Conservation (phyloP, 1,140 invertebrate species). For the Polypedilum vanderplanki region DNA sequence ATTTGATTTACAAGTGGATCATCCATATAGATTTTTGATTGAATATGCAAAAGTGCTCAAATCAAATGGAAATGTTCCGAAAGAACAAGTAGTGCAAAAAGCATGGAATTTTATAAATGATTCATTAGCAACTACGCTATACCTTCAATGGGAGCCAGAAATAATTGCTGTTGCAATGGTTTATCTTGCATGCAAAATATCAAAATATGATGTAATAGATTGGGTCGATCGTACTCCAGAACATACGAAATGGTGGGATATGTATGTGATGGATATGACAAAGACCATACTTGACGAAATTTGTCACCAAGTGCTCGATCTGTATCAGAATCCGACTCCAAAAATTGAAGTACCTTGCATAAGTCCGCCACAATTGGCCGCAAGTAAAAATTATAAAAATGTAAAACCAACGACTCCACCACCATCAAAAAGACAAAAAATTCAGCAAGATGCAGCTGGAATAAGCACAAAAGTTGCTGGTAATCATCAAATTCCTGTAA, state of each 20-base stretch:
- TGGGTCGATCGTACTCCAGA: conserved; percentile 77
- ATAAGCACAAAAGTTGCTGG: neutral
- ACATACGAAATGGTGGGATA: conserved; percentile 95
- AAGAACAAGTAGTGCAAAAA: conserved; percentile 91
- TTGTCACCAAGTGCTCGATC: conserved; percentile 87
- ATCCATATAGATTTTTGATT: conserved; percentile 90
- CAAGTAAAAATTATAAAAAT: conserved; percentile 36
- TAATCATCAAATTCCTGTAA: neutral
- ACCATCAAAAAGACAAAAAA: conserved; percentile 30
- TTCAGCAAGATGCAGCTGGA: conserved; percentile 22
- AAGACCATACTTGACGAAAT: conserved; percentile 95
- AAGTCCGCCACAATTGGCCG: conserved; percentile 52
- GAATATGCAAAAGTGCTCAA: conserved; percentile 97
- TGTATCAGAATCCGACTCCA: conserved; percentile 63
- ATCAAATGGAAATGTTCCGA: conserved; percentile 45
- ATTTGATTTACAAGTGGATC: conserved; percentile 96
- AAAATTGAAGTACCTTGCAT: conserved; percentile 44
- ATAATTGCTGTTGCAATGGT: conserved; percentile 96
- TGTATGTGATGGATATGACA: conserved; percentile 87
- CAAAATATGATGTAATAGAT: conserved; percentile 90
- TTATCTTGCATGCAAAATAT: conserved; percentile 92
- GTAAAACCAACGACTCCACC: conserved; percentile 38
- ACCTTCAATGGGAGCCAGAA: conserved; percentile 98
- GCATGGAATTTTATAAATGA: conserved; percentile 99
- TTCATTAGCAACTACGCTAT: conserved; percentile 91